Percentiles rank a stretch among this genome's conserved stretches.
These are phyloP conservation scores for Turnix velox DNA, from an alignment of 2,113 vertebrate species.

Conservation along the genomic window DNA sequence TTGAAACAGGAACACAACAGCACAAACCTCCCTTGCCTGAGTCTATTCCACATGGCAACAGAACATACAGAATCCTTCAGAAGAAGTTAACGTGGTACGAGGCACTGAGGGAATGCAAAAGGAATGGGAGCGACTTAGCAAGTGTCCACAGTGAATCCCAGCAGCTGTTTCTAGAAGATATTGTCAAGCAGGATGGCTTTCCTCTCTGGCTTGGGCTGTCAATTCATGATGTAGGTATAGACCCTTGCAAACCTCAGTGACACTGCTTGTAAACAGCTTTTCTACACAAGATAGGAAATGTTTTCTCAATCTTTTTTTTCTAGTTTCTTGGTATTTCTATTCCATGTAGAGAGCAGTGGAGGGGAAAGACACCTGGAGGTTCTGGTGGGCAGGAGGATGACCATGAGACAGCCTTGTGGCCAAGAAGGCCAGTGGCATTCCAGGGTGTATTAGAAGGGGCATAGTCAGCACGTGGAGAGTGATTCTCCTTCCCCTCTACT, in stretches of 20 bases:
- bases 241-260: background rate
- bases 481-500: too few species aligned
- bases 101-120: slow-evolving; percentile 79
- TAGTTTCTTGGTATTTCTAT: background rate
- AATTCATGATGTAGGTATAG: slow-evolving; percentile 83
- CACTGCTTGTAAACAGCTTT: background rate
- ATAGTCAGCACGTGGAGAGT: too few species aligned
- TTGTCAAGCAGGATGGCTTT: slow-evolving; percentile 85
- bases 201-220: slow-evolving; percentile 92
- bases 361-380: too few species aligned
- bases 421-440: too few species aligned
- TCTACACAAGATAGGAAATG: background rate
- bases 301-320: background rate
- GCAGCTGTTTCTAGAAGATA: slow-evolving; percentile 74
- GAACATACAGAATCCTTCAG: slow-evolving; percentile 78
- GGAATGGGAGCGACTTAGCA: slow-evolving; percentile 78
- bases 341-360: too few species aligned
- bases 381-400: too few species aligned
- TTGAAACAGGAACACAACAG: too few species aligned
- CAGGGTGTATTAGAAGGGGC: too few species aligned
- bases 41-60: slow-evolving; percentile 68
- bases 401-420: too few species aligned
- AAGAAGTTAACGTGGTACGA: slow-evolving; percentile 84
- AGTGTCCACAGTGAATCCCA: slow-evolving; percentile 80
- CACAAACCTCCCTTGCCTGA: slow-evolving; percentile 64